Conservation (phyloP, 2,888 invertebrate species). For the Drosophila barbarae region DNA sequence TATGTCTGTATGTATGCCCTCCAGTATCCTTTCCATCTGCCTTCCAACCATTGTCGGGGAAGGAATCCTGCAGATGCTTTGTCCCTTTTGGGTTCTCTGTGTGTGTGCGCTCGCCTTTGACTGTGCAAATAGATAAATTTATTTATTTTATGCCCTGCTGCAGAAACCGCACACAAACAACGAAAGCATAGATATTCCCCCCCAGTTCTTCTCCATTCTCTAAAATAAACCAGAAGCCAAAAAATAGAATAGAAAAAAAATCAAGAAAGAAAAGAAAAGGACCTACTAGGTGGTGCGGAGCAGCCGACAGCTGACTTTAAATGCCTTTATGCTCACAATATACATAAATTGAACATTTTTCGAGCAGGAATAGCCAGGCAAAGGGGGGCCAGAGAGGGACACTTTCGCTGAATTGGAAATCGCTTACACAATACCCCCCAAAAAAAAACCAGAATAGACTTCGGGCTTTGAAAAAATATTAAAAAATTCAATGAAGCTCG, state of each 20-base stretch:
- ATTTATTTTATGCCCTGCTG: conserved; percentile 67
- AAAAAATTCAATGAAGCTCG: conserved; percentile 36
- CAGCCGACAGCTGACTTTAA: conserved; percentile 51
- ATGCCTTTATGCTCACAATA: conserved; percentile 54
- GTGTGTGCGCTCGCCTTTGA: conserved; percentile 62
- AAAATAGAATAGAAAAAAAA: not conserved
- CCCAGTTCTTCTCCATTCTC: conserved; percentile 1
- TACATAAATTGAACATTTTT: conserved; percentile 57
- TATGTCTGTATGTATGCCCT: not conserved
- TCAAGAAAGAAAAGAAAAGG: not conserved
- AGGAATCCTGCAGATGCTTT: conserved; percentile 40
- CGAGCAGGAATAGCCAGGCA: not conserved
- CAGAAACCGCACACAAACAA: conserved; percentile 46
- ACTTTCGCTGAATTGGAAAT: conserved; percentile 40
- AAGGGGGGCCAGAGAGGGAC: conserved; percentile 3
- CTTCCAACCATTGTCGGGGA: conserved; percentile 11
- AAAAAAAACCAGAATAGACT: not conserved
- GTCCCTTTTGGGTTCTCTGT: conserved; percentile 51
- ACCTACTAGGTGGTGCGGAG: not conserved
- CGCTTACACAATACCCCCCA: conserved; percentile 31
- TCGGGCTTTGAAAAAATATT: conserved; percentile 26
- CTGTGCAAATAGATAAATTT: conserved; percentile 73
- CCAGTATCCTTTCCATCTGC: conserved; percentile 18
- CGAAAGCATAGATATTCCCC: conserved; percentile 23
- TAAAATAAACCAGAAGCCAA: conserved; percentile 34